Evolutionary conservation across 2,113 vertebrate species (phyloP), one percentile per base, ranked within the genome.

Genomic region (Ictalurus furcatus): DNA sequence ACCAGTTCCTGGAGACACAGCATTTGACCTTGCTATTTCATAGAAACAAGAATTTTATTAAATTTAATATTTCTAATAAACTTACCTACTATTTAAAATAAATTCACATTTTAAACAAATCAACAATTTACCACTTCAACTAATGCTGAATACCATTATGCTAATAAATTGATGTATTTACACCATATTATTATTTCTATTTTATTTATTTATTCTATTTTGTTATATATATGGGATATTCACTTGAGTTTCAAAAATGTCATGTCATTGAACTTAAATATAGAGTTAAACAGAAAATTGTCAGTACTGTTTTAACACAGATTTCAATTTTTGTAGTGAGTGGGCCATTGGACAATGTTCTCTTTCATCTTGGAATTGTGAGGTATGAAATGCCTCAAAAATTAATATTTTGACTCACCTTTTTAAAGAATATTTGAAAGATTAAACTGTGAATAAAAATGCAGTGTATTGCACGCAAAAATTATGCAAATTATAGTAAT

Each of bases 291-390:
- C 13, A 30, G 13, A 48, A 78, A 48, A 28, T 2, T 48, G 13
- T 79, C 76, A 52, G 25, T n/a, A 85, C 11, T 63, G 25, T 84
- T 67, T 85, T 65, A 67, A 84, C 63, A 85, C 28, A 85, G 48
- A 21, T 80, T 87, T 69, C 23, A 19, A 19, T 11, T 76, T 48
- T 89, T 90, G 84, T 93, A 96, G 96, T 91, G 54, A 96, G 91
- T n/a, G 93, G 93, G 3, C 76, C 88, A 85, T 95, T 94, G 95
- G 96, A 96, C 44, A 90, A 87, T 14, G 37, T 95, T 82, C 92
- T 96, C 58, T 95, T 94, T 92, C 95, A 96, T 81, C 74, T 96
- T 67, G 96, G 96, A 73, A 94, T 97, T 88, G 91, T 96, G 2
- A 94, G 96, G 96, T 97, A 93, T 59, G 89, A 73, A 81, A 30